Base-by-base conservation (phyloP, 2,888 invertebrate species). In the Beris morrisii region DNA sequence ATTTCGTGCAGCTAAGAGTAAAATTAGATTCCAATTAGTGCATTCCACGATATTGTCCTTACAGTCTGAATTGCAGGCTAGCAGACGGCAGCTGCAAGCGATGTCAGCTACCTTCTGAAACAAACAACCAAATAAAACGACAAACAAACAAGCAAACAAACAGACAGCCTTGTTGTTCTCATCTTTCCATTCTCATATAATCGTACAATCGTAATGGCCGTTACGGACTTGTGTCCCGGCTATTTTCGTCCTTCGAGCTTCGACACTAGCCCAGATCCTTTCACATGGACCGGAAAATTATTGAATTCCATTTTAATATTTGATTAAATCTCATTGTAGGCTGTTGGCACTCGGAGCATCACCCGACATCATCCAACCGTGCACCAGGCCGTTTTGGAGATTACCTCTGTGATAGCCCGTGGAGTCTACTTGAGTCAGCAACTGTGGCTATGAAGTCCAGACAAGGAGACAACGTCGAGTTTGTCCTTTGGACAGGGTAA, bases 401-500 rank as follows among this genome's bases (percentile, higher is more conserved):
- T 82, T 90, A 91, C 82, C 86, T 87, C 70, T 95, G 95, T 82
- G 95, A 95, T 82, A 90, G 95, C 73, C 92, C 95, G 5, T 90
- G 93, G 86, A 87, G 88, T 75, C 87, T 96, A 74, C 90, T 95
- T 73, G 90, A 92, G 79, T 93, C 94, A 48, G 94, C 95, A 6
- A 90, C 93, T 67, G 85, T 86, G 75, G 90, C 92, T 72, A 95
- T 95, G 95, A 88, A 89, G 81, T 87, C 87, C 64, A 85, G 91
- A 68, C 90, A 91, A 76, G 88, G 90, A 55, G 91, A 93, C 80
- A 93, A 92, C 78, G 91, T 95, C 69, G 95, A 95, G 81, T 95
- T 95, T 79, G 92, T 95, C 28, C 82, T 96, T 30, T 96, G 95
- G 95, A 95, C 95, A 28, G 95, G 95, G 95, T 94, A 84, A 84